Percentiles rank a stretch among this genome's conserved stretches.
Evolutionary conservation across 1,140 invertebrate species (phyloP).

Genomic region (Trachymyrmex cornetzi): DNA sequence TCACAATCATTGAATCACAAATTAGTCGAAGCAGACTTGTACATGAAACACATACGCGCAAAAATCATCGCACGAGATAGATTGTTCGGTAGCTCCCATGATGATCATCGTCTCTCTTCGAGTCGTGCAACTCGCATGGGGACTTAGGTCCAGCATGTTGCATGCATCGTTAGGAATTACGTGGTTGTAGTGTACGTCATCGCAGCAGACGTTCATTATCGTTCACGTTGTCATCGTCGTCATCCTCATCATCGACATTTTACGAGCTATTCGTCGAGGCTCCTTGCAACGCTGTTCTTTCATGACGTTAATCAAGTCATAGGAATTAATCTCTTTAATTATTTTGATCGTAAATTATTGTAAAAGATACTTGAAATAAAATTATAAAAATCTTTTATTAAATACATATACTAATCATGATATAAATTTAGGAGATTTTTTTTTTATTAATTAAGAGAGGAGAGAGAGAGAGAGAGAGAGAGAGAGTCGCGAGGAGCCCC

Average conservation of each 20-base stretch:
- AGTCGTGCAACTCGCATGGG: slow-evolving; percentile 65
- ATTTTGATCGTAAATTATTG: neutral
- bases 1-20: slow-evolving; percentile 18
- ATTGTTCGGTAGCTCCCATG: slow-evolving; percentile 18
- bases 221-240: slow-evolving; percentile 53
- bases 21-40: neutral
- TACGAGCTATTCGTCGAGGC: neutral
- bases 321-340: neutral
- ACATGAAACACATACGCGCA: slow-evolving; percentile 2
- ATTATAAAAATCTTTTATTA: neutral
- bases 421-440: too few species aligned
- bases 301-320: neutral
- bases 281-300: neutral
- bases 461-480: too few species aligned
- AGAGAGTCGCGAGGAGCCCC: slow-evolving; percentile 12
- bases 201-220: slow-evolving; percentile 42
- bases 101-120: slow-evolving; percentile 61
- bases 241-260: slow-evolving; percentile 41
- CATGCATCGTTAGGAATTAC: slow-evolving; percentile 64
- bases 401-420: neutral
- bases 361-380: neutral
- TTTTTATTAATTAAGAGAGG: neutral
- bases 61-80: slow-evolving; percentile 31
- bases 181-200: slow-evolving; percentile 54
- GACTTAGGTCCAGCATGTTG: slow-evolving; percentile 64